These are phyloP conservation scores for Apus apus DNA, from an alignment of 2,113 vertebrate species.

Conservation along the genomic window DNA sequence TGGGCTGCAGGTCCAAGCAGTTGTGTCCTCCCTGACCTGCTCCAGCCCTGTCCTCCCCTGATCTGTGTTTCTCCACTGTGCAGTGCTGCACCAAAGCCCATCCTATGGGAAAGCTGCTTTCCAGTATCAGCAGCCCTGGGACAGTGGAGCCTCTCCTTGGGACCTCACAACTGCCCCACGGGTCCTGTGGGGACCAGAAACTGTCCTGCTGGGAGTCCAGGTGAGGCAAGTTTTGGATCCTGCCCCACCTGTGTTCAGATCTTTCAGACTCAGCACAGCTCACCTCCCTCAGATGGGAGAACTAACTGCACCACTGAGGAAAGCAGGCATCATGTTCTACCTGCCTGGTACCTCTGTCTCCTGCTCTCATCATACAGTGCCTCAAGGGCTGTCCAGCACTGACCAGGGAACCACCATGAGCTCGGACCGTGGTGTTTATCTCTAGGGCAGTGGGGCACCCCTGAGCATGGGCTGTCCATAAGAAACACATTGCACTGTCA, in stretches of 20 bases:
- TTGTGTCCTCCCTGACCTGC: neutral
- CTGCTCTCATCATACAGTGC: neutral
- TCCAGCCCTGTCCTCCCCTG: neutral
- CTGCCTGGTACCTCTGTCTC: neutral
- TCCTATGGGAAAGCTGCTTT: neutral
- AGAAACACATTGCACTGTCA: neutral
- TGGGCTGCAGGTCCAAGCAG: fast-evolving
- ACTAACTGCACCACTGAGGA: neutral
- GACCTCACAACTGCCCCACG: neutral
- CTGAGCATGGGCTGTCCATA: fast-evolving
- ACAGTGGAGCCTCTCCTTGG: neutral
- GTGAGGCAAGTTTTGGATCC: neutral
- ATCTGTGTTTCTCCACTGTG: fast-evolving
- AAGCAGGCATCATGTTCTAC: neutral
- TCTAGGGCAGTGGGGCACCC: neutral
- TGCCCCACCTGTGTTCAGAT: neutral
- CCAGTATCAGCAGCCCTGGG: neutral
- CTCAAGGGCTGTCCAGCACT: neutral
- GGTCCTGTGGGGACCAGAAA: neutral
- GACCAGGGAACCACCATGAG: neutral
- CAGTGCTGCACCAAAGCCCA: neutral
- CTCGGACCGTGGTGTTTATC: neutral
- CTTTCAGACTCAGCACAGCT: neutral
- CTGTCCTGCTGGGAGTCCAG: neutral
- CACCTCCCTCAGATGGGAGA: neutral